These are phyloP conservation scores for Aphidius gifuensis DNA, from an alignment of 1,140 invertebrate species.

Conservation along the genomic window DNA sequence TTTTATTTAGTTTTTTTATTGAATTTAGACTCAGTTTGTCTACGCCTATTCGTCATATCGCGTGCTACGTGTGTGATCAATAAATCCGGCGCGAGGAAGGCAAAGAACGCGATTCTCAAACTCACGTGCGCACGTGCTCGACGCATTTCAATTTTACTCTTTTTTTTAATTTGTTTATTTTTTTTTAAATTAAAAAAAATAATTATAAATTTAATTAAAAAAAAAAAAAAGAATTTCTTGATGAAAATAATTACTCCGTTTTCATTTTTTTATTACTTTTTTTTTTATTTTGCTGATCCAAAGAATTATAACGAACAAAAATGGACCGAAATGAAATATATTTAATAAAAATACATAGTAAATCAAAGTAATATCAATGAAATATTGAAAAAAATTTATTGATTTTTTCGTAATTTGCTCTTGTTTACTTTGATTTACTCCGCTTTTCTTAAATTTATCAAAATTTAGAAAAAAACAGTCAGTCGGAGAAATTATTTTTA, in stretches of 20 bases:
- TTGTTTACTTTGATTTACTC: no score
- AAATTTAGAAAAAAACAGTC: no score
- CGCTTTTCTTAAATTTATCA: no score
- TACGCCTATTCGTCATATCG: constrained; percentile 40
- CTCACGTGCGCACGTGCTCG: constrained; percentile 28
- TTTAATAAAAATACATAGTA: no score
- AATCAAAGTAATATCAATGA: no score
- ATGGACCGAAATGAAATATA: no score
- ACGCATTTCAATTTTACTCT: constrained; percentile 20
- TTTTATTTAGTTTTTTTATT: background rate
- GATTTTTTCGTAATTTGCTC: no score
- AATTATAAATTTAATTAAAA: constrained; percentile 2
- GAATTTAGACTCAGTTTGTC: constrained; percentile 1
- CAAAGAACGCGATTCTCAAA: constrained; percentile 30
- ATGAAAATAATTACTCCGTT: no score
- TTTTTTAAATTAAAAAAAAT: background rate
- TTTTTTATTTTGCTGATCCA: no score
- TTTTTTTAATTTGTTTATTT: constrained; percentile 2
- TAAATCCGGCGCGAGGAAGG: constrained; percentile 48
- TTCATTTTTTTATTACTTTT: no score
- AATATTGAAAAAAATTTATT: no score
- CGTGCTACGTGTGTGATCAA: constrained; percentile 52
- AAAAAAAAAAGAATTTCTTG: background rate
- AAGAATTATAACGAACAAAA: no score
- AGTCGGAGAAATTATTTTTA: background rate